A percentile compares a stretch with the other conserved stretches of the same genome.
phyloP scores from a whole-genome alignment of 1,140 invertebrate species.

The Bombyx mandarina region DNA sequence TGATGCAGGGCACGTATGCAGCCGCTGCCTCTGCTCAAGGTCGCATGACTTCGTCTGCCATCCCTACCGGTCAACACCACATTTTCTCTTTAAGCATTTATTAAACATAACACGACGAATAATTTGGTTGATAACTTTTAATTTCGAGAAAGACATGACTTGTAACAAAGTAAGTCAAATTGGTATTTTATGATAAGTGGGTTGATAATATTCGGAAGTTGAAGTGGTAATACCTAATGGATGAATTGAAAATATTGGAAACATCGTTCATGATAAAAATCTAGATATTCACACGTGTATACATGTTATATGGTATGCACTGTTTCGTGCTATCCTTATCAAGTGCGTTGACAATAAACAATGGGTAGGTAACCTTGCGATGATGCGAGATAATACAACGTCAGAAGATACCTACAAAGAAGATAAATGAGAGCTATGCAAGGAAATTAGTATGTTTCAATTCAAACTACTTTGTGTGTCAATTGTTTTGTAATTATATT shows the following conservation, averaged over 20 bases:
- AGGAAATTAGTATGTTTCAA: too few species aligned
- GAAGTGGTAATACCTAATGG: too few species aligned
- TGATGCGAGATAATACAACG: slow-evolving; percentile 21
- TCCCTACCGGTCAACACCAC: slow-evolving; percentile 4
- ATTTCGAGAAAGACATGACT: too few species aligned
- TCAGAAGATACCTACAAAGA: slow-evolving; percentile 7
- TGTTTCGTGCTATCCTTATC: slow-evolving; percentile 32
- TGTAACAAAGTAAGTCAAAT: too few species aligned
- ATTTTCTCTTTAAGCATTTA: too few species aligned
- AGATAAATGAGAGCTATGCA: slow-evolving; percentile 19
- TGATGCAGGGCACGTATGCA: slow-evolving; percentile 41
- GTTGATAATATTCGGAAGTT: too few species aligned
- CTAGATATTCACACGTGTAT: not conserved
- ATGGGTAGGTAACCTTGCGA: slow-evolving; percentile 43
- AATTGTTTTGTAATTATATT: too few species aligned
- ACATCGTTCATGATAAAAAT: not conserved
- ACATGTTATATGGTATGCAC: slow-evolving; percentile 14
- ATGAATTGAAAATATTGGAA: too few species aligned
- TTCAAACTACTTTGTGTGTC: too few species aligned
- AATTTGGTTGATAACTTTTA: too few species aligned
- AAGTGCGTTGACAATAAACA: slow-evolving; percentile 44
- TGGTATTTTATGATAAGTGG: too few species aligned
- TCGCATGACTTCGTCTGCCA: slow-evolving; percentile 29
- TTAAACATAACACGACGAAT: too few species aligned
- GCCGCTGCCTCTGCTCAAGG: slow-evolving; percentile 34